phyloP scores from a whole-genome alignment of 2,113 vertebrate genomes.

The Seriola rivoliana region DNA sequence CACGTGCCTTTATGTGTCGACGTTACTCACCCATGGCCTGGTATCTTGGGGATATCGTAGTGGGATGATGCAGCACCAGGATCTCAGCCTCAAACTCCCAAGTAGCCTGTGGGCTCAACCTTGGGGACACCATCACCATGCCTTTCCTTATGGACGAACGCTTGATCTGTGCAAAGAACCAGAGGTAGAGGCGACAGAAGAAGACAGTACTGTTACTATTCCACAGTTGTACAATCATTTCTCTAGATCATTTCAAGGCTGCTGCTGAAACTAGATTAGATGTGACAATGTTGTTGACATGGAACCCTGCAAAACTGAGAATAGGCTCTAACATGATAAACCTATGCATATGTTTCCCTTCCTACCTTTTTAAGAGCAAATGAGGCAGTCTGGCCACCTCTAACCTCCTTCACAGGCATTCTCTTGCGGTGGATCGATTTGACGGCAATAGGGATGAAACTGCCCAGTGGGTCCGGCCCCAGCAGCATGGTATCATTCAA shows the following conservation, averaged over 20 bases:
- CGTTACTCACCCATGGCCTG: constrained; percentile 95
- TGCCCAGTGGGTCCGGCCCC: constrained; percentile 95
- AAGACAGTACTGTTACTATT: not conserved
- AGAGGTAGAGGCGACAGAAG: not conserved
- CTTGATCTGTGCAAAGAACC: constrained; percentile 89
- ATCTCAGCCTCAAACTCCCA: constrained; percentile 99
- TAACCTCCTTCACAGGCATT: constrained; percentile 98
- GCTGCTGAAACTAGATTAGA: not conserved
- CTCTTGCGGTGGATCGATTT: constrained; percentile 98
- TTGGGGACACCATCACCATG: constrained; percentile 99
- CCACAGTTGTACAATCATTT: not conserved
- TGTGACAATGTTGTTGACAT: not conserved
- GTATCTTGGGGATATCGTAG: constrained; percentile 97
- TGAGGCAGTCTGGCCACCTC: constrained; percentile 97
- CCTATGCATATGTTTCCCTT: not conserved
- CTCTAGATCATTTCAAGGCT: not conserved
- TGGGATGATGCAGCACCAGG: constrained; percentile 96
- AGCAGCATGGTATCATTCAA: constrained; percentile 95
- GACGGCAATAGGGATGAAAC: constrained; percentile 95
- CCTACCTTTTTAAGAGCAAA: constrained; percentile 97
- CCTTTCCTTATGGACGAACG: constrained; percentile 97
- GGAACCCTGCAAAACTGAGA: not conserved
- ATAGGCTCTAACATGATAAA: not conserved
- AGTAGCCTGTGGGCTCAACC: constrained; percentile 94
- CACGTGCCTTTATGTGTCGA: not conserved